Conservation (phyloP, 2,888 invertebrate genomes). For the Athetis lepigone region DNA sequence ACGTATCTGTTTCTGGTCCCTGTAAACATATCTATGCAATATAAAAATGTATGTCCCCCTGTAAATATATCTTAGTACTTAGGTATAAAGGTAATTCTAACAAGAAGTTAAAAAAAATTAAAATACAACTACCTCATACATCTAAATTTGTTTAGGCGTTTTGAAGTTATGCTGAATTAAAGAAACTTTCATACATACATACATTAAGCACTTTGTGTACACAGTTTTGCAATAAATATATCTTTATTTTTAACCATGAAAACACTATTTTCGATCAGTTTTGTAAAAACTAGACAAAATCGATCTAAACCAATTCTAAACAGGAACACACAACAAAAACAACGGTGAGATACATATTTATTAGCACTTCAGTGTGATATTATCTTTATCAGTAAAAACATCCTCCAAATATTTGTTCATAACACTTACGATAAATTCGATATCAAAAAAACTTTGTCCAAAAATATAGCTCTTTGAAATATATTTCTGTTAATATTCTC, state of each 20-base stretch:
- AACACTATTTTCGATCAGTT: no score
- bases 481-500: not conserved
- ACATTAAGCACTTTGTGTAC: no score
- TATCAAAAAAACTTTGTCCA: not conserved
- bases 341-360: not conserved
- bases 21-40: no score
- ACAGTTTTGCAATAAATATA: no score
- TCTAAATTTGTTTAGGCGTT: no score
- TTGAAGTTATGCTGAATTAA: no score
- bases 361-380: constrained; percentile 4
- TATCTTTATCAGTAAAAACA: constrained; percentile 26
- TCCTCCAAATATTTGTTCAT: not conserved
- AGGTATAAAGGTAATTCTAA: constrained; percentile 4
- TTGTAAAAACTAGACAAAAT: not conserved
- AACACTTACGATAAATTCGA: not conserved
- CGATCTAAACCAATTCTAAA: not conserved
- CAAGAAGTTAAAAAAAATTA: no score
- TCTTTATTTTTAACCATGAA: no score
- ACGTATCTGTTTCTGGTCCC: no score
- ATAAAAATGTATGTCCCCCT: not conserved
- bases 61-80: constrained; percentile 2
- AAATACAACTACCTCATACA: no score
- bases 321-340: not conserved
- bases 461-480: constrained; percentile 9
- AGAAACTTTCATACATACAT: no score